Evolutionary conservation across 1,140 invertebrate species (phyloP).

Genomic region (Dreissena rostriformis): DNA sequence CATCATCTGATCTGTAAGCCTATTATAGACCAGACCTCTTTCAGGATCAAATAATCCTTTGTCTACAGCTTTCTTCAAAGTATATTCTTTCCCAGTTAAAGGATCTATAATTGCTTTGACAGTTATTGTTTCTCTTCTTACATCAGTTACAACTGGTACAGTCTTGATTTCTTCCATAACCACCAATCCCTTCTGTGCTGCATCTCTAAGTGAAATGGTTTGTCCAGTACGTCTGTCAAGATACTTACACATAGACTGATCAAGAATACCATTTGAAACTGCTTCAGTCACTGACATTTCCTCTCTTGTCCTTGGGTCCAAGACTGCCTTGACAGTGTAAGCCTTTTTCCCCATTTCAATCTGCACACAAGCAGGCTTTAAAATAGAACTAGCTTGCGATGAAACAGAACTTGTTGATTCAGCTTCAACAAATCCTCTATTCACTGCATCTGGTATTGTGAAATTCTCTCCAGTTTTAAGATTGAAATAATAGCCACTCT

Average conservation of each 20-base stretch:
- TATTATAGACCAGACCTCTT: slow-evolving; percentile 75
- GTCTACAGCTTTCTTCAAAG: slow-evolving; percentile 90
- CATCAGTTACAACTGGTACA: slow-evolving; percentile 87
- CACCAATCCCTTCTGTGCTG: slow-evolving; percentile 83
- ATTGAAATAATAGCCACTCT: slow-evolving; percentile 75
- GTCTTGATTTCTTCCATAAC: slow-evolving; percentile 56
- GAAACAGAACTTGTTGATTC: slow-evolving; percentile 35
- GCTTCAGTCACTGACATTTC: slow-evolving; percentile 93
- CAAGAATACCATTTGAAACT: slow-evolving; percentile 87
- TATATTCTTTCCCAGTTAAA: slow-evolving; percentile 86
- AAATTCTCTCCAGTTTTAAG: slow-evolving; percentile 86
- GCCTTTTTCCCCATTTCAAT: slow-evolving; percentile 61
- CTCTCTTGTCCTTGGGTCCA: slow-evolving; percentile 88
- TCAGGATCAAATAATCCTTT: slow-evolving; percentile 83
- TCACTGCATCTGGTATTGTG: slow-evolving; percentile 89
- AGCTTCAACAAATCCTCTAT: slow-evolving; percentile 88
- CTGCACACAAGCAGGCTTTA: slow-evolving; percentile 53
- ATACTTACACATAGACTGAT: slow-evolving; percentile 60
- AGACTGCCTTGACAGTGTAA: slow-evolving; percentile 87
- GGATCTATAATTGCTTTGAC: slow-evolving; percentile 74
- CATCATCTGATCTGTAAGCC: slow-evolving; percentile 72
- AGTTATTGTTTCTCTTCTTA: slow-evolving; percentile 91
- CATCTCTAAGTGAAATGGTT: slow-evolving; percentile 90
- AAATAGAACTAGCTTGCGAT: slow-evolving; percentile 21
- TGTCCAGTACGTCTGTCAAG: slow-evolving; percentile 91